Evolutionary conservation across 2,113 vertebrate species (phyloP).

Genomic region (Poeciliopsis retropinna): DNA sequence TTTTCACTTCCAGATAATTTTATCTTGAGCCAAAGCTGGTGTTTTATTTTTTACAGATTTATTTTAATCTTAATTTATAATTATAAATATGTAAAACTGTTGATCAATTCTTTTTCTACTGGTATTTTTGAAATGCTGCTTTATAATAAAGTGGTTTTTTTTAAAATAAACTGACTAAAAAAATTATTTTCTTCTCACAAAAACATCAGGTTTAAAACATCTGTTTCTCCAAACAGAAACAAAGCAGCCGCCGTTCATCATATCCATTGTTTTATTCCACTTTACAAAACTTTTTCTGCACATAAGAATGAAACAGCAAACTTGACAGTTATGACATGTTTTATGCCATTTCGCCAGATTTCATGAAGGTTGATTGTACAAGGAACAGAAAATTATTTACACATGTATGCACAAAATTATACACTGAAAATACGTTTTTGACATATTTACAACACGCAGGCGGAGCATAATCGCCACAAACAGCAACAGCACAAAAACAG

Average conservation of each 20-base stretch:
- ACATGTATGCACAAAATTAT: constrained; percentile 63
- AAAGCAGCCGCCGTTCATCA: constrained; percentile 33
- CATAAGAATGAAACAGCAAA: constrained; percentile 71
- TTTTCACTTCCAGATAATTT: constrained; percentile 3
- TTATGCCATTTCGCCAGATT: constrained; percentile 52
- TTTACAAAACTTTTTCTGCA: constrained; percentile 69
- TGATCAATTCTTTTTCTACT: constrained; percentile 7
- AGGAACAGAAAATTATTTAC: constrained; percentile 60
- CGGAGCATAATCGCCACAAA: constrained; percentile 54
- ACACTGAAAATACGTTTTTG: constrained; percentile 67
- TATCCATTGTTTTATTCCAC: constrained; percentile 71
- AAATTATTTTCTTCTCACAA: constrained; percentile 1
- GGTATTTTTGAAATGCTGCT: constrained; percentile 34
- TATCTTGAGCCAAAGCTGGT: not conserved
- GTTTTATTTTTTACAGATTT: constrained; percentile 2
- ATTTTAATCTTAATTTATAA: not conserved
- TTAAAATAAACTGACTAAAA: not conserved
- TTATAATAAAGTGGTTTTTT: constrained; percentile 32
- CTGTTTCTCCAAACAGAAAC: not conserved
- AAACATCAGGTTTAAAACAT: not conserved
- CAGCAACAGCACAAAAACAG: constrained; percentile 62
- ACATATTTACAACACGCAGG: constrained; percentile 70
- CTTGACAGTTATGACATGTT: constrained; percentile 48
- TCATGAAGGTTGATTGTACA: constrained; percentile 52
- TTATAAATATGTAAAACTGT: not conserved